Evolutionary conservation across 2,888 invertebrate genomes (phyloP).

Genomic region (Noctua pronuba): DNA sequence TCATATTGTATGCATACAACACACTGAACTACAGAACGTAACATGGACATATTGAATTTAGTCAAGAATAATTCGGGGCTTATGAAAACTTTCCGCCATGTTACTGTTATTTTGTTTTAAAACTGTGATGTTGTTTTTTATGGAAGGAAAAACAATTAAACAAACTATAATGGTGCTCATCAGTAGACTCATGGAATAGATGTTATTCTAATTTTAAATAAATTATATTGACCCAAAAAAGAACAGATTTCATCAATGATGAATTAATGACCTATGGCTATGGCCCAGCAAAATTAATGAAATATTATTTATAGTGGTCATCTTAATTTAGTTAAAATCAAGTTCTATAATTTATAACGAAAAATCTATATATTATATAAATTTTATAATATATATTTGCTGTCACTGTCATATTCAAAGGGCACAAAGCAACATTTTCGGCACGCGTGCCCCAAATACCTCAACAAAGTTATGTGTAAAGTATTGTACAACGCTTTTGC

Average conservation of each 20-base stretch:
- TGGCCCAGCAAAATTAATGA: neutral
- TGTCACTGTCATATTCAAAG: slow-evolving; percentile 16
- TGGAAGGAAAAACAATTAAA: neutral
- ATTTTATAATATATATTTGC: too few relatives aligned
- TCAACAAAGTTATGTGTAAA: slow-evolving; percentile 33
- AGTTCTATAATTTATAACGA: neutral
- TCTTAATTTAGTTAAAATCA: neutral
- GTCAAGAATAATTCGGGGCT: slow-evolving; percentile 38
- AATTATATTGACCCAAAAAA: neutral
- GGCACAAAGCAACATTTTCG: slow-evolving; percentile 28
- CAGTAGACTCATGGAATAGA: neutral
- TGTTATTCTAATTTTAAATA: neutral
- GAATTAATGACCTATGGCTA: neutral
- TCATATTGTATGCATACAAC: slow-evolving; percentile 31
- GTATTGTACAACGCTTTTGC: slow-evolving; percentile 27
- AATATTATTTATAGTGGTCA: neutral
- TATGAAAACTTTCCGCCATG: slow-evolving; percentile 53
- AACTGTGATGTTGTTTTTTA: neutral
- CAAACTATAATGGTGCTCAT: neutral
- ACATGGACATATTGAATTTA: slow-evolving; percentile 18
- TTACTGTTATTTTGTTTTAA: neutral
- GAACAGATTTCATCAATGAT: neutral
- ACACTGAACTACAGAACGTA: slow-evolving; percentile 14
- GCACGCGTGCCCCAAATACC: slow-evolving; percentile 28
- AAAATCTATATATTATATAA: too few relatives aligned